phyloP scores from a whole-genome alignment of 1,140 invertebrate species.

The Lutraria rhynchaena region DNA sequence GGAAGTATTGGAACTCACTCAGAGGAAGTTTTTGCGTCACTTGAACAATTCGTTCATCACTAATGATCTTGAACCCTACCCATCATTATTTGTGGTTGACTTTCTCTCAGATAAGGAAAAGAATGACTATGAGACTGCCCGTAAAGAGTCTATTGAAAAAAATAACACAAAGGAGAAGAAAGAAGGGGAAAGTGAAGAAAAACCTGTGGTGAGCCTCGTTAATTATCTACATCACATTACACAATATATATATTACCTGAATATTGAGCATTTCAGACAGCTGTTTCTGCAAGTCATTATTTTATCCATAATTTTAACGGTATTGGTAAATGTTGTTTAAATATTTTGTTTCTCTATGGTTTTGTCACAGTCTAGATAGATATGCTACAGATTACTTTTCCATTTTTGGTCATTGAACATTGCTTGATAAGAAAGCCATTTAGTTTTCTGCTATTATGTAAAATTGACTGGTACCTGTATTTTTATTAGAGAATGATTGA shows the following conservation, averaged over 20 bases:
- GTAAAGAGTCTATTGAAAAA: conserved; percentile 38
- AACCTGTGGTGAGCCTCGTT: not conserved
- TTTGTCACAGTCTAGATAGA: too few species aligned
- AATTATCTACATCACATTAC: not conserved
- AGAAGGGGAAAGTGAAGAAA: not conserved
- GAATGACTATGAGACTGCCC: conserved; percentile 20
- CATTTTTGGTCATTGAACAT: too few species aligned
- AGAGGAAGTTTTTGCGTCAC: conserved; percentile 76
- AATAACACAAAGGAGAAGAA: not conserved
- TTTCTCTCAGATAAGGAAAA: conserved; percentile 46
- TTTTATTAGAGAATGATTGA: too few species aligned
- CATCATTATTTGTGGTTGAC: conserved; percentile 70
- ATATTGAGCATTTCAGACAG: too few species aligned
- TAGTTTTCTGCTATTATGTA: too few species aligned
- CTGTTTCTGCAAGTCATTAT: too few species aligned
- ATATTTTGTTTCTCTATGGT: too few species aligned
- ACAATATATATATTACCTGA: not conserved
- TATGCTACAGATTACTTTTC: too few species aligned
- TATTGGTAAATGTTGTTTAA: too few species aligned
- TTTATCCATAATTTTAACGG: too few species aligned
- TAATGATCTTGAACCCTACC: conserved; percentile 66
- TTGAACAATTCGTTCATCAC: conserved; percentile 62
- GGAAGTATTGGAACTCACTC: conserved; percentile 76
- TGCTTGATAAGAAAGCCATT: too few species aligned
- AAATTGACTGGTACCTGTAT: too few species aligned